Percentiles rank a stretch among this genome's conserved stretches.
These are phyloP conservation scores for Lasioglossum morio DNA, from an alignment of 2,888 invertebrate species.

Conservation along the genomic window DNA sequence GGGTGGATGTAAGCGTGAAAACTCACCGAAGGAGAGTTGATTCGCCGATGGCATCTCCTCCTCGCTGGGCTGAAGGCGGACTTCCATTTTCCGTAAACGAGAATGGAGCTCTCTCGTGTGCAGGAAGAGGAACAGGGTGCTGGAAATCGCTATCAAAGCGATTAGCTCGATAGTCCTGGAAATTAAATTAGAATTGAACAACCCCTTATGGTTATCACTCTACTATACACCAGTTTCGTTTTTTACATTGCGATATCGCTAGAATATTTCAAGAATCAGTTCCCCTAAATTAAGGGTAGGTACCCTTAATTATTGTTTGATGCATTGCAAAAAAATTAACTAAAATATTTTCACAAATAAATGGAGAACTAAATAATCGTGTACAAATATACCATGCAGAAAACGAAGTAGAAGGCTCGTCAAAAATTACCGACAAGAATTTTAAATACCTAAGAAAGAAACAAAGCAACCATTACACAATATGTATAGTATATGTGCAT, in stretches of 20 bases:
- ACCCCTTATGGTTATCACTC: background rate
- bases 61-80: slow-evolving; percentile 88
- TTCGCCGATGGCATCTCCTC: slow-evolving; percentile 86
- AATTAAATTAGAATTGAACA: background rate
- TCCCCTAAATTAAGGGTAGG: no score
- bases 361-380: no score
- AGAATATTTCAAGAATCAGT: no score
- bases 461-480: no score
- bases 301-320: no score
- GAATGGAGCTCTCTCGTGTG: slow-evolving; percentile 94
- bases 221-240: background rate
- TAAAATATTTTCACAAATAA: no score
- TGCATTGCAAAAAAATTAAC: no score
- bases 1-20: background rate
- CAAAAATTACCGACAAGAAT: no score
- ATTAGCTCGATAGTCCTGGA: slow-evolving; percentile 93
- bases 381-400: no score
- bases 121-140: slow-evolving; percentile 93
- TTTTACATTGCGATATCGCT: background rate
- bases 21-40: slow-evolving; percentile 86
- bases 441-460: no score
- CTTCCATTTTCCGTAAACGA: slow-evolving; percentile 92
- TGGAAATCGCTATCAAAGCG: slow-evolving; percentile 92
- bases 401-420: no score
- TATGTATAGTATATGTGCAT: background rate